Conservation (phyloP, 2,888 invertebrate genomes). For the Diaphora mendica region DNA sequence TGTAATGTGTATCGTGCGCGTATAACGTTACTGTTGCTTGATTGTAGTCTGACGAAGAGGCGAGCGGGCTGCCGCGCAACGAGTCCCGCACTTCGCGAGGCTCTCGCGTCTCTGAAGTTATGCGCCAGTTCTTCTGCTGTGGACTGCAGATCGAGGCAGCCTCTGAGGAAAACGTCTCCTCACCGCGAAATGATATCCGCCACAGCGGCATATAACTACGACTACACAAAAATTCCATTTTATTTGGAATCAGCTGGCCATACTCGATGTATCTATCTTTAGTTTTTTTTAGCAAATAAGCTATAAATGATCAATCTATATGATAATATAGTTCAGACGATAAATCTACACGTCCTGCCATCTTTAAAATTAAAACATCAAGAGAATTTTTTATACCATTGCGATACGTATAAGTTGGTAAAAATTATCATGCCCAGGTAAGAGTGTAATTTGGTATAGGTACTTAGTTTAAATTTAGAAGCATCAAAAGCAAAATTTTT, state of each 20-base stretch:
- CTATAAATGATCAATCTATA: conserved; percentile 42
- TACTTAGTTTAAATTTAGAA: neutral
- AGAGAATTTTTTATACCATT: neutral
- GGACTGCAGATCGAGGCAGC: conserved; percentile 70
- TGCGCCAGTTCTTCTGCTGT: conserved; percentile 79
- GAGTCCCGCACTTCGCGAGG: conserved; percentile 70
- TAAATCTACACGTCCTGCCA: neutral
- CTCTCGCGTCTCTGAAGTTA: conserved; percentile 72
- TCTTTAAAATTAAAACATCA: neutral
- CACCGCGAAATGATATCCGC: conserved; percentile 47
- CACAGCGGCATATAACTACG: conserved; percentile 64
- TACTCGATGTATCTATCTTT: conserved; percentile 50
- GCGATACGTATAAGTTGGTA: too few species aligned
- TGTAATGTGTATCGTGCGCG: conserved; percentile 14
- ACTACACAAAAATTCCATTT: conserved; percentile 34
- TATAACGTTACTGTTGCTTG: conserved; percentile 48
- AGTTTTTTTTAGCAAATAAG: conserved; percentile 43
- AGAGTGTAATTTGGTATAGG: neutral
- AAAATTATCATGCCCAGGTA: neutral
- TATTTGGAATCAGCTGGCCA: conserved; percentile 64
- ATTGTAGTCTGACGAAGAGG: conserved; percentile 79
- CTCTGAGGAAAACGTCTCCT: conserved; percentile 72
- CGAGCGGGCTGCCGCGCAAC: conserved; percentile 81
- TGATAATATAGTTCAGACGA: conserved; percentile 2
- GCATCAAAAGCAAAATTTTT: neutral